Conservation (phyloP, 2,797 vertebrate species). For the Poecile montanus region DNA sequence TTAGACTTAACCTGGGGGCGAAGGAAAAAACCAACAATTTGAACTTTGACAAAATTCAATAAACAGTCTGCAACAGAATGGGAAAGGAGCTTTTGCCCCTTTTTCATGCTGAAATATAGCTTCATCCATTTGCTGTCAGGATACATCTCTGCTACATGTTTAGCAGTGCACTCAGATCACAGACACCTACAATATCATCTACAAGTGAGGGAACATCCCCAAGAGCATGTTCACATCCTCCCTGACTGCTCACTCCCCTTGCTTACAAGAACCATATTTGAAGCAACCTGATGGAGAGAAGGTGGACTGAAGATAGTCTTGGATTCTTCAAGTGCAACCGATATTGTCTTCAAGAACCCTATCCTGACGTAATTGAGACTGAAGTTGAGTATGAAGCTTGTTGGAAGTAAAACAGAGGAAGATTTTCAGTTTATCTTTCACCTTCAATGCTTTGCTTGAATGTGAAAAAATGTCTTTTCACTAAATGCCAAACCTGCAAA, state of each 20-base stretch:
- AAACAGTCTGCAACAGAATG: too few relatives aligned
- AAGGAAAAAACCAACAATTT: too few relatives aligned
- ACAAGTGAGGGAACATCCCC: background rate
- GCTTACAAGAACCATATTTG: background rate
- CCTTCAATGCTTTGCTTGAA: background rate
- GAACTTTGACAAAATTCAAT: too few relatives aligned
- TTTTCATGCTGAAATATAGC: background rate
- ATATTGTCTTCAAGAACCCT: background rate
- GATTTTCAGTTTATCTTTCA: background rate
- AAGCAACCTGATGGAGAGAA: background rate
- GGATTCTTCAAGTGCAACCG: background rate
- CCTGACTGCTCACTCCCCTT: rapidly evolving
- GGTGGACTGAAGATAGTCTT: too few relatives aligned
- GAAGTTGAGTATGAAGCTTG: background rate
- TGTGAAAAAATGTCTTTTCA: background rate
- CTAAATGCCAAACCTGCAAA: background rate
- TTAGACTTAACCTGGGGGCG: too few relatives aligned
- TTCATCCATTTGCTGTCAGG: background rate
- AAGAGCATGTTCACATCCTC: background rate
- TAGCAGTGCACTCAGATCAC: background rate
- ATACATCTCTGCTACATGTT: background rate
- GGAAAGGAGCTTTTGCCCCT: background rate
- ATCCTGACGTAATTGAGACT: background rate
- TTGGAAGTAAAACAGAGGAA: background rate
- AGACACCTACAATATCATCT: background rate